Base-by-base conservation (phyloP, 2,113 vertebrate genomes). In the Erythrocercus mccallii region DNA sequence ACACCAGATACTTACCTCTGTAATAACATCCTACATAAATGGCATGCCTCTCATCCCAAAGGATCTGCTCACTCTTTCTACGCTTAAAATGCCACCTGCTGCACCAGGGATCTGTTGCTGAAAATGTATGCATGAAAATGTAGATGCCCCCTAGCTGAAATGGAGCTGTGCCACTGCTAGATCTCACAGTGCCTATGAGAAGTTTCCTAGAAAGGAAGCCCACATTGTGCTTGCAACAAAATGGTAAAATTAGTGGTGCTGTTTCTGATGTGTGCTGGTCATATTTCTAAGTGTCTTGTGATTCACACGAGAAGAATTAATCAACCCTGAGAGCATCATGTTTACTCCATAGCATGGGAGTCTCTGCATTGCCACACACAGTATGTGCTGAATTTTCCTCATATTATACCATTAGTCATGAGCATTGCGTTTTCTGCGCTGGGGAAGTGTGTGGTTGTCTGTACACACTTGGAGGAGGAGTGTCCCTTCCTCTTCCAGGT, bases 1-100 rank as follows among this genome's bases (percentile, higher is more conserved):
- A 57, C 61, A 21, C 60, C 42, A 54, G 80, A 89, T 95, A 40
- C 37, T 90, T 53, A 94, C n/a, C 51, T 83, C 85, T 79, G 86
- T 96, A 94, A 83, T 94, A 85, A 77, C 61, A 89, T 89, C 83
- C 91, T 60, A 31, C 73, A 79, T 84, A 51, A 93, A 89, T 31
- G 62, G 33, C 27, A 0, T 80, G 51, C 84, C 70, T 85, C 56
- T 73, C 78, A 62, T 95, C 81, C 81, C 66, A 57, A 5, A 83
- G 82, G 81, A 81, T 92, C 92, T 88, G 42, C 79, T 88, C 31
- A 0, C 16, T 9, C 78, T 85, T 70, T 85, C 66, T 42, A 1
- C 14, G 2, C 82, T 86, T 64, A 21, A 87, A 84, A 76, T 65
- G 77, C 82, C 74, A 70, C 53, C 72, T 94, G 13, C 68, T 89